Conservation (phyloP, 2,888 invertebrate genomes). For the Gibbula magus region DNA sequence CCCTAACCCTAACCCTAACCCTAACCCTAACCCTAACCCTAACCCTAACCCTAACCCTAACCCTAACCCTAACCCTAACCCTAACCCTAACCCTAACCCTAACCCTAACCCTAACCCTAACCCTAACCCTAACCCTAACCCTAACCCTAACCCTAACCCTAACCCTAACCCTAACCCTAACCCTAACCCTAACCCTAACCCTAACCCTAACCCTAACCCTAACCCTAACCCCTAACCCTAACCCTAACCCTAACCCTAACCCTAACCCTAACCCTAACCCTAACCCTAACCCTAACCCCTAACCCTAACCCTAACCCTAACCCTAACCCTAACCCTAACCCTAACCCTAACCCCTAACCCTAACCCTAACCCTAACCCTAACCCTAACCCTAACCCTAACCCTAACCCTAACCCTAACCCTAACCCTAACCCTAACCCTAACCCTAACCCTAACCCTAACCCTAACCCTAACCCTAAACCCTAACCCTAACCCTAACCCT, state of each 20-base stretch:
- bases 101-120: conserved; percentile 51
- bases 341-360: no score
- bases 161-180: conserved; percentile 50
- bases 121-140: conserved; percentile 47
- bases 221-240: no score
- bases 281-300: no score
- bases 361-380: conserved; percentile 48
- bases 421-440: conserved; percentile 49
- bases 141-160: conserved; percentile 52
- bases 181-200: conserved; percentile 53
- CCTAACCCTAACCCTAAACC: conserved; percentile 39
- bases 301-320: conserved; percentile 48
- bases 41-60: conserved; percentile 46
- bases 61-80: conserved; percentile 50
- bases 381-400: conserved; percentile 47
- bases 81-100: conserved; percentile 48
- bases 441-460: conserved; percentile 39
- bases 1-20: conserved; percentile 36
- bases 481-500: conserved; percentile 35
- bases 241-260: conserved; percentile 52
- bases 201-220: conserved; percentile 51
- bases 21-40: conserved; percentile 42
- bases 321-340: conserved; percentile 55
- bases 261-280: conserved; percentile 53
- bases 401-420: conserved; percentile 46